phyloP scores from a whole-genome alignment of 2,113 vertebrate genomes.

The Sarotherodon lohbergeri region DNA sequence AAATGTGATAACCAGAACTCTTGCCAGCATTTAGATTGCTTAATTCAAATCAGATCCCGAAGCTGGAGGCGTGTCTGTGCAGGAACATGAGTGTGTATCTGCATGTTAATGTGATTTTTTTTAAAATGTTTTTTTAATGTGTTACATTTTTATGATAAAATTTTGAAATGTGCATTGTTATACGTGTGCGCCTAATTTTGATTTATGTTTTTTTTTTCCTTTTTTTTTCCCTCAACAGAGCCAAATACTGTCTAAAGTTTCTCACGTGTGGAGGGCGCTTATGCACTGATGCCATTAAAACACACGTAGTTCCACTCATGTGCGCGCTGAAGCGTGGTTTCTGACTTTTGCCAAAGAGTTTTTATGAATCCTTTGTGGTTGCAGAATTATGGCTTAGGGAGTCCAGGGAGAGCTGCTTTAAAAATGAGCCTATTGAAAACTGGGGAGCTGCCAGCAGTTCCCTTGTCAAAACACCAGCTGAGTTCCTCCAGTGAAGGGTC shows the following conservation, averaged over 20 bases:
- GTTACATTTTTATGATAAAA: background rate
- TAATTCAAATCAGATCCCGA: background rate
- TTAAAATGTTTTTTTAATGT: background rate
- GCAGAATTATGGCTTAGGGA: slow-evolving; percentile 36
- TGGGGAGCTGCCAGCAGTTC: slow-evolving; percentile 38
- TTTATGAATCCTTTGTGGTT: slow-evolving; percentile 65
- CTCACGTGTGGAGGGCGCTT: background rate
- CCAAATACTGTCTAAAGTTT: slow-evolving; percentile 15
- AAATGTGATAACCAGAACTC: background rate
- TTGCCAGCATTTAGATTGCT: background rate
- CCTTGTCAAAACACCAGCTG: slow-evolving; percentile 55
- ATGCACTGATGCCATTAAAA: background rate
- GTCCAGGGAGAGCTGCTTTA: slow-evolving; percentile 42
- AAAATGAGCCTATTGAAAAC: slow-evolving; percentile 66
- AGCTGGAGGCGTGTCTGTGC: background rate
- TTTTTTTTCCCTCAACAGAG: slow-evolving; percentile 22
- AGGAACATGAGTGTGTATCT: background rate
- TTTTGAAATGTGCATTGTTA: background rate
- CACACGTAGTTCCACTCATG: background rate
- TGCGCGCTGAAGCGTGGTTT: slow-evolving; percentile 23
- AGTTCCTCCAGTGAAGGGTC: slow-evolving; percentile 34
- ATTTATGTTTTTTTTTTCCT: background rate
- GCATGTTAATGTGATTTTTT: background rate
- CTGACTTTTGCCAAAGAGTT: slow-evolving; percentile 47
- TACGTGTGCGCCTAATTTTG: background rate